Conservation (phyloP, 2,113 vertebrate species). For the Taxidea taxus region DNA sequence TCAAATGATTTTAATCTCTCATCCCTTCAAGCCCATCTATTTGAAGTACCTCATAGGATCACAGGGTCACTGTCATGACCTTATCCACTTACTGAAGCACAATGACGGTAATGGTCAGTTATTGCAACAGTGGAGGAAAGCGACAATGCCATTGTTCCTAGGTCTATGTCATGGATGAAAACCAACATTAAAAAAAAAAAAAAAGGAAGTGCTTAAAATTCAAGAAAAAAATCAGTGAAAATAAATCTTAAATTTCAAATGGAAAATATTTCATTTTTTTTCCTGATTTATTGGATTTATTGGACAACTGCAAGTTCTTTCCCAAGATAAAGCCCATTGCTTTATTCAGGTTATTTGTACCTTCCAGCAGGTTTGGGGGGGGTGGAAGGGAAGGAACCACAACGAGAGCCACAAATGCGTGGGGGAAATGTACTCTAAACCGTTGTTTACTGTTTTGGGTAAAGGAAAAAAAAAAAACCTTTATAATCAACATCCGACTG, state of each 20-base stretch:
- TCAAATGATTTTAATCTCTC: not conserved
- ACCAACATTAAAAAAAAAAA: not conserved
- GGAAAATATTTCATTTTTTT: too few relatives aligned
- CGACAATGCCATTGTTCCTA: not conserved
- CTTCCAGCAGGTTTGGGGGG: slow-evolving; percentile 66
- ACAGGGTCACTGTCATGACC: not conserved
- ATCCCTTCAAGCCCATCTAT: not conserved
- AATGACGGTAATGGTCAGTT: not conserved
- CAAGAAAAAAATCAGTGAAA: not conserved
- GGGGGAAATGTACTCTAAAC: slow-evolving; percentile 75
- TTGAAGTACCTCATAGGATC: not conserved
- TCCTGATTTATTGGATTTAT: too few relatives aligned
- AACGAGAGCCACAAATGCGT: slow-evolving; percentile 66
- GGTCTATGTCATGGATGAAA: not conserved
- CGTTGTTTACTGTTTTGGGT: slow-evolving; percentile 63
- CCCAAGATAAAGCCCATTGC: slow-evolving; percentile 70
- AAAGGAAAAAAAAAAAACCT: slow-evolving; percentile 56
- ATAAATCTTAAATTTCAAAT: not conserved
- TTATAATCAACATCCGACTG: slow-evolving; percentile 77
- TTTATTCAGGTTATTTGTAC: slow-evolving; percentile 69
- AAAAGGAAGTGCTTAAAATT: not conserved
- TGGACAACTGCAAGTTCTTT: too few relatives aligned
- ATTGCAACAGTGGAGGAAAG: not conserved
- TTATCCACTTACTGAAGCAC: not conserved
- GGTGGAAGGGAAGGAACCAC: slow-evolving; percentile 7